These are phyloP conservation scores for Drosophila parabipectinata DNA, from an alignment of 1,140 invertebrate genomes.

Conservation along the genomic window DNA sequence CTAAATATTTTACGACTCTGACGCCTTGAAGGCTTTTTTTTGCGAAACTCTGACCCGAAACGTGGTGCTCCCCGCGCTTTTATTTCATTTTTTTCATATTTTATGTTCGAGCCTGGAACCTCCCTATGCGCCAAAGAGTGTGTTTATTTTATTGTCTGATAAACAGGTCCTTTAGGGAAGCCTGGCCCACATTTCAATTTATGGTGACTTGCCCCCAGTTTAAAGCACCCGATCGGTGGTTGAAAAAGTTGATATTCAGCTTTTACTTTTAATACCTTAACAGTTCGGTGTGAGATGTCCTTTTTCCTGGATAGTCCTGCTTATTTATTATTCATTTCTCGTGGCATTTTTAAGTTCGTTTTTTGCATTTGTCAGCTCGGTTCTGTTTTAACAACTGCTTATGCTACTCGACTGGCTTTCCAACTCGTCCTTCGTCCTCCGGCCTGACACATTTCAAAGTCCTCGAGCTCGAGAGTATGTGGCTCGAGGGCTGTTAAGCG, in stretches of 20 bases:
- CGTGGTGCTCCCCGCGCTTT: constrained; percentile 31
- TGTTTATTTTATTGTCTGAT: constrained; percentile 82
- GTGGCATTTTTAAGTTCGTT: constrained; percentile 44
- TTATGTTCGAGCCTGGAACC: constrained; percentile 47
- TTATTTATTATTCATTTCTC: constrained; percentile 70
- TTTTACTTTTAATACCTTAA: constrained; percentile 23
- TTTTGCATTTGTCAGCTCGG: constrained; percentile 41
- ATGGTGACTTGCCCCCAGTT: not conserved
- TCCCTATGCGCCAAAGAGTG: constrained; percentile 52
- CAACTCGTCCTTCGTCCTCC: not conserved
- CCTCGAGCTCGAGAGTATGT: constrained; percentile 27
- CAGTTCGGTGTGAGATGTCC: constrained; percentile 1
- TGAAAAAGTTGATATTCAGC: not conserved
- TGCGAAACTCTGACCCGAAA: constrained; percentile 24
- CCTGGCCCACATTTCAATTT: not conserved
- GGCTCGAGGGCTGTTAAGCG: constrained; percentile 35
- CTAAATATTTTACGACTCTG: constrained; percentile 74
- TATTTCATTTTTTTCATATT: constrained; percentile 56
- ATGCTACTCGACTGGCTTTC: constrained; percentile 11
- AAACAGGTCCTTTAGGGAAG: constrained; percentile 64
- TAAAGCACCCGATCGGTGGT: not conserved
- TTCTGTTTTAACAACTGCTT: constrained; percentile 51
- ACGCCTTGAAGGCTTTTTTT: constrained; percentile 56
- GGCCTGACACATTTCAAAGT: constrained; percentile 45
- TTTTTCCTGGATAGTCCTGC: constrained; percentile 1